Base-by-base conservation (phyloP, 1,140 invertebrate genomes). In the Anastatus disparis region DNA sequence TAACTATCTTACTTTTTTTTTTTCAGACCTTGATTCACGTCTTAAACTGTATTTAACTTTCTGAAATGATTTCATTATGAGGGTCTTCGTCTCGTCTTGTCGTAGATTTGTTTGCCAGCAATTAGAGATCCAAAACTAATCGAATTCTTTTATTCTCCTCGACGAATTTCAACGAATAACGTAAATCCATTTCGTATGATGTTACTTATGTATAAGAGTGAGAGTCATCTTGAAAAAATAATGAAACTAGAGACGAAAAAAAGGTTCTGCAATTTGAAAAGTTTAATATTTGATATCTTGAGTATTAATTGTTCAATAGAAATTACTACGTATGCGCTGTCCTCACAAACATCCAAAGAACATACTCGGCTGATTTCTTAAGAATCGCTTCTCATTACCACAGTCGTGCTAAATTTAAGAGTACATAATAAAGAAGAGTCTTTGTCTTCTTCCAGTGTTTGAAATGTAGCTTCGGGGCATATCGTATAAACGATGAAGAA, bases 41-140 rank as follows among this genome's bases (percentile, higher is more conserved):
- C n/a, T n/a, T n/a, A n/a, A n/a, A n/a, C n/a, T n/a, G n/a, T n/a
- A n/a, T n/a, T n/a, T n/a, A n/a, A n/a, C n/a, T n/a, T n/a, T n/a
- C n/a, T n/a, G n/a, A n/a, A n/a, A n/a, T n/a, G n/a, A n/a, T n/a
- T n/a, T n/a, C 0, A 61, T 61, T 61, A 58, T 4, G 27, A 61
- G 38, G 38, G 24, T 26, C 40, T 44, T 24, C 24, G n/a, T n/a
- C n/a, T n/a, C n/a, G n/a, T n/a, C n/a, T n/a, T n/a, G n/a, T 61
- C 13, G 40, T 26, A 24, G 56, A 62, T 62, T 62, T 27, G 59
- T 62, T 62, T 62, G 17, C 26, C 15, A 29, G 59, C 59, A 62
- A 62, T 62, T 44, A 62, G 59, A 31, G 44, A 48, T 8, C 17
- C 8, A n/a, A 48, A 61, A 48, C 20, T 48, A 62, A 62, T 48